Evolutionary conservation across 2,113 vertebrate species (phyloP), one percentile per base, ranked within the genome.

Genomic region (Neolamprologus falcicula): DNA sequence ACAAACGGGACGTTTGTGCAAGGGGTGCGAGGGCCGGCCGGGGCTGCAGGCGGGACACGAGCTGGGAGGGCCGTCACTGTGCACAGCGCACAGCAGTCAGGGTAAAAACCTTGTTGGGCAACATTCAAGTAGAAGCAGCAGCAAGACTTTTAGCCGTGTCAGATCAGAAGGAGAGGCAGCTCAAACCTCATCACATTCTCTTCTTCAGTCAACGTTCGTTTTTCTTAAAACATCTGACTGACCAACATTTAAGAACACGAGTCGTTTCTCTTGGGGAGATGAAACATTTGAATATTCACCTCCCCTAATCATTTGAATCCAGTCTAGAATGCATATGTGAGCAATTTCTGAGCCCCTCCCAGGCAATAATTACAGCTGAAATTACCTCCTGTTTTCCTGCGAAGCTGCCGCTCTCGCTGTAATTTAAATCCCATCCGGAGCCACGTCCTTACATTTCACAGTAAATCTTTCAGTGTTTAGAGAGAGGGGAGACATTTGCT

Each of bases 1-100:
- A 95, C 89, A 94, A 94, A 94, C 42, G 68, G 82, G 80, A 52
- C 73, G 26, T 52, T 78, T 78, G 73, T 78, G 73, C 45, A 78
- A 66, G 73, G 73, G 73, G 73, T 50, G 71, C 26, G 16, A 78
- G 26, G 73, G 45, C 73, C 45, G 4, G 45, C 73, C 10, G 2
- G 73, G 45, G 45, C 73, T 50, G 73, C 73, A 50, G 42, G 73
- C 40, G 9, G 42, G 40, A 47, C 42, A 28, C 42, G 24, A 47
- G 71, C 42, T 7, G 71, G 71, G 71, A 76, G 42, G 40, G 45
- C 45, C 16, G 5, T 78, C 61, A 5, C 61, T 1, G 61, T 37
- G 71, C 40, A 47, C 42, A 28, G 14, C 45, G 40, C 40, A 47
- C 24, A 45, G 6, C 40, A 47, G 42, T 76, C 71, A 50, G 42